Evolutionary conservation across 2,113 vertebrate species (phyloP).

Genomic region (Aegithalos caudatus): DNA sequence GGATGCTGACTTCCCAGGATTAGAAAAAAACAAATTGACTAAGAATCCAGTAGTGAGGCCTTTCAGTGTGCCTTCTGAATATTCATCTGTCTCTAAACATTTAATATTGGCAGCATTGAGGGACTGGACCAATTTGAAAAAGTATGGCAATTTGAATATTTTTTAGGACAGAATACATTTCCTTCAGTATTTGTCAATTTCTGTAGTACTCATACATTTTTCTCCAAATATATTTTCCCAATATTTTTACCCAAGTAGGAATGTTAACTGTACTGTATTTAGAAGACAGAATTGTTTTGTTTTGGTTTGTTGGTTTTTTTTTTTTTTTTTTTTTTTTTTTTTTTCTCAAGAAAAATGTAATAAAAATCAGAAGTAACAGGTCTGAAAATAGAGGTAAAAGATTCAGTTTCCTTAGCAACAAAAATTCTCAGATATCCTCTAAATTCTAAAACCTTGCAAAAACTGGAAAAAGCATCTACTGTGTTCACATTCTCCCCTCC

Average conservation of each 20-base stretch:
- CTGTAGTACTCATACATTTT: not conserved
- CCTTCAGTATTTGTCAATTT: not conserved
- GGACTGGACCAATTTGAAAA: not conserved
- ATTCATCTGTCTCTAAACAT: not conserved
- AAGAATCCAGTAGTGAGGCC: not conserved
- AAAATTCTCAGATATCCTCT: not conserved
- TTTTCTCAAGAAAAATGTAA: not conserved
- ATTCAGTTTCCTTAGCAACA: conserved; percentile 21
- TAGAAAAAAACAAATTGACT: not conserved
- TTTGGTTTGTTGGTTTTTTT: too few relatives aligned
- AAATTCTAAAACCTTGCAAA: not conserved
- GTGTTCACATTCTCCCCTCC: not conserved
- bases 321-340: not conserved
- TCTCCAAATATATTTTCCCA: not conserved
- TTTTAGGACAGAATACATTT: not conserved
- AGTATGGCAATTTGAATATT: not conserved
- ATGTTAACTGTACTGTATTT: not conserved
- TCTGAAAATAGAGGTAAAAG: not conserved
- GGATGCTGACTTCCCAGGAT: not conserved
- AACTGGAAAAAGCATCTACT: not conserved
- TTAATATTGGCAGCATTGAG: not conserved
- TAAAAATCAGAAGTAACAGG: not conserved
- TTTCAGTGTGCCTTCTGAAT: not conserved
- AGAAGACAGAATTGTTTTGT: not conserved
- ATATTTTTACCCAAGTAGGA: not conserved